A percentile compares a stretch with the other conserved stretches of the same genome.
phyloP scores from a whole-genome alignment of 2,888 invertebrate species.

The Drosophila prolongata region DNA sequence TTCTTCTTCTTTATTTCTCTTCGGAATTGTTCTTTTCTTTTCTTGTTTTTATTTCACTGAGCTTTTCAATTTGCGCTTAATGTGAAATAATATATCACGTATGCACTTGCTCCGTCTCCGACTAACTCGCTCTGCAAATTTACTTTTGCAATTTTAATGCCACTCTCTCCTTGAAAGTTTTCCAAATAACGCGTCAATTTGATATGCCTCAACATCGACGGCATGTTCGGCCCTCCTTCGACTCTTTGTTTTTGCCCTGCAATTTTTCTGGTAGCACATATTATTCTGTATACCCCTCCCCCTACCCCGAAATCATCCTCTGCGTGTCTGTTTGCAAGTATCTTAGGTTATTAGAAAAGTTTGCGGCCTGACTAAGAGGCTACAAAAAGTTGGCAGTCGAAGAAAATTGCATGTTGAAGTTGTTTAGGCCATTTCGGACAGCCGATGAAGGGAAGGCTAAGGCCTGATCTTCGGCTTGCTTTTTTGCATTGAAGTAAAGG shows the following conservation, averaged over 20 bases:
- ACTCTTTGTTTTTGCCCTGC: conserved; percentile 1
- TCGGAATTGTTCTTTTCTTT: conserved; percentile 15
- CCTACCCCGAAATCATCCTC: not conserved
- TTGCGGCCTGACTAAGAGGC: conserved; percentile 32
- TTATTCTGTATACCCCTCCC: conserved; percentile 11
- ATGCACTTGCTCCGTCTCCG: conserved; percentile 34
- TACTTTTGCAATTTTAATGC: conserved; percentile 59
- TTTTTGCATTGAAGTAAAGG: not conserved
- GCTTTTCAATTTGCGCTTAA: conserved; percentile 63
- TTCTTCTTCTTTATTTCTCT: conserved; percentile 10
- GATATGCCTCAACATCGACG: conserved; percentile 55
- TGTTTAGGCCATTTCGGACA: conserved; percentile 36
- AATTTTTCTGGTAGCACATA: conserved; percentile 41
- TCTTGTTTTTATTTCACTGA: conserved; percentile 40
- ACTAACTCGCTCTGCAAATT: conserved; percentile 29
- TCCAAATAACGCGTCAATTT: conserved; percentile 59
- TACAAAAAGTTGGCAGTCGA: conserved; percentile 39
- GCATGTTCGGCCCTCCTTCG: not conserved
- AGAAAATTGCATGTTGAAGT: conserved; percentile 46
- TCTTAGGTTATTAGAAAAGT: conserved; percentile 68
- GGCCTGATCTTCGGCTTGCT: not conserved
- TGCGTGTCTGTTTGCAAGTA: conserved; percentile 47
- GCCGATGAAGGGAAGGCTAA: conserved; percentile 4
- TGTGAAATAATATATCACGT: conserved; percentile 63
- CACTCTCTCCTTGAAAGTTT: conserved; percentile 36